Percentiles rank a stretch among this genome's conserved stretches.
These are phyloP conservation scores for Cricetomys ansorgei DNA, from an alignment of 2,113 vertebrate genomes.

Conservation along the genomic window DNA sequence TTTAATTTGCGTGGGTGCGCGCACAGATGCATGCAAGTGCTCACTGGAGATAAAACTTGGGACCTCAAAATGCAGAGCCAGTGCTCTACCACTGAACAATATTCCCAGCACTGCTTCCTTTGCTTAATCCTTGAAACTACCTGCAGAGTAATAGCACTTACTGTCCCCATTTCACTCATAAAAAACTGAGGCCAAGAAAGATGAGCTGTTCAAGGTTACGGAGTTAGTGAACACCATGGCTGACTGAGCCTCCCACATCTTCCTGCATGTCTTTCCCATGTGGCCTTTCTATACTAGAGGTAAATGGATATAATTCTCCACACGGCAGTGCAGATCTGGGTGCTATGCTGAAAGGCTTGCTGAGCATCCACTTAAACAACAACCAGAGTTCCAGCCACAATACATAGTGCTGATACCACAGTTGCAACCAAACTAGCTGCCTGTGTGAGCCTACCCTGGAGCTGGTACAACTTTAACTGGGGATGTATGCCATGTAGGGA, in stretches of 20 bases:
- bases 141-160: background rate
- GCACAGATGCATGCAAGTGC: background rate
- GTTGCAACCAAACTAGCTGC: background rate
- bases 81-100: background rate
- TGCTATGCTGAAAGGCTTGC: background rate
- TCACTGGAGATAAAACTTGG: background rate
- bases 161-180: background rate
- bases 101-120: conserved; percentile 16
- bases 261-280: background rate
- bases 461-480: background rate
- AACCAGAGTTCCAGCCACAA: background rate
- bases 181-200: conserved; percentile 11
- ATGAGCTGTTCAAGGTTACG: background rate
- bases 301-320: background rate
- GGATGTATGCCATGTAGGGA: background rate
- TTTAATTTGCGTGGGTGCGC: background rate
- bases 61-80: background rate
- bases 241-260: background rate
- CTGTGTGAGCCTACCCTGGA: background rate
- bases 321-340: background rate
- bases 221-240: background rate
- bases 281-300: background rate
- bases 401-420: background rate
- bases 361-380: background rate
- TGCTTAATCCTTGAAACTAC: background rate